Conservation (phyloP, 2,797 vertebrate species). For the Danionella dracula region DNA sequence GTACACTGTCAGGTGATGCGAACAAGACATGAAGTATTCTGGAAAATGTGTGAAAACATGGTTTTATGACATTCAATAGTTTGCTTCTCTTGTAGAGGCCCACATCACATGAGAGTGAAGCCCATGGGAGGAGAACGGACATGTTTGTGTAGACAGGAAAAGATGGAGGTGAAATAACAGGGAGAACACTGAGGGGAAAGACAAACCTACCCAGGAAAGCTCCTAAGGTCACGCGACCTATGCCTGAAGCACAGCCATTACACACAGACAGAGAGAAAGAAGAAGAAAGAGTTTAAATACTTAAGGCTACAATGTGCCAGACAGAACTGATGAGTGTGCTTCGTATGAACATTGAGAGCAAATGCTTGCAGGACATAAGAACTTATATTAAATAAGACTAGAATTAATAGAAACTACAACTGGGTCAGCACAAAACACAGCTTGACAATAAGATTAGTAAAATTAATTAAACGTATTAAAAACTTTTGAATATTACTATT, state of each 20-base stretch:
- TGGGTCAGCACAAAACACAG: no score
- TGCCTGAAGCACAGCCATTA: constrained; percentile 65
- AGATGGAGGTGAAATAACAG: constrained; percentile 10
- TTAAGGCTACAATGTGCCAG: not conserved
- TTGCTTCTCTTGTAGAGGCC: not conserved
- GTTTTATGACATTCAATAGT: not conserved
- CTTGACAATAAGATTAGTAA: no score
- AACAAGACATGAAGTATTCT: constrained; percentile 2
- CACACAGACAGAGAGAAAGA: constrained; percentile 42
- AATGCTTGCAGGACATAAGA: not conserved
- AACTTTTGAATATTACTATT: no score
- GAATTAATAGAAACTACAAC: no score
- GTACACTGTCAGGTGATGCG: not conserved
- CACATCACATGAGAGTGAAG: not conserved
- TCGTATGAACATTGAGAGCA: not conserved
- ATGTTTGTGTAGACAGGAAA: not conserved
- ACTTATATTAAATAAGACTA: no score
- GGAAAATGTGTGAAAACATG: not conserved
- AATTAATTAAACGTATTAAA: no score
- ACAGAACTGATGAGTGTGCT: not conserved
- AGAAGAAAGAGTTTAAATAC: constrained; percentile 2
- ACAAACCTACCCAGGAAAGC: constrained; percentile 87
- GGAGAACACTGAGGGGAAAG: constrained; percentile 15
- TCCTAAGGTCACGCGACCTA: constrained; percentile 89
- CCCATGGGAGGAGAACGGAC: constrained; percentile 15